phyloP scores from a whole-genome alignment of 2,797 vertebrate species.

The Semaprochilodus insignis region DNA sequence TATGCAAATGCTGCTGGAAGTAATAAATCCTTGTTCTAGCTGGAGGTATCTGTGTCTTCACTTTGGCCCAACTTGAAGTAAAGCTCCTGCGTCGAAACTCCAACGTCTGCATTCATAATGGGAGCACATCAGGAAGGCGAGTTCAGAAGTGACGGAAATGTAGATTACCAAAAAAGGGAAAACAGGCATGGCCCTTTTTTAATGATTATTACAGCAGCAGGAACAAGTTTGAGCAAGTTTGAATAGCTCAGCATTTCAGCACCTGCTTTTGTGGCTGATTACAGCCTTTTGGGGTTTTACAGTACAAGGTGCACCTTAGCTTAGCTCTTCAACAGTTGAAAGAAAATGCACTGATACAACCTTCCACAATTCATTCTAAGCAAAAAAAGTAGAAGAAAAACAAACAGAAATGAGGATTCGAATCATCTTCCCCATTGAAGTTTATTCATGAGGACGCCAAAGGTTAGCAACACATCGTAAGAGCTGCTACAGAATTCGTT shows the following conservation, averaged over 20 bases:
- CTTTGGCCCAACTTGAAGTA: conserved; percentile 61
- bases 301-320: conserved; percentile 34
- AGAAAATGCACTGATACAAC: background rate
- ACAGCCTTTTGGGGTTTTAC: background rate
- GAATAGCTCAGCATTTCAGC: conserved; percentile 41
- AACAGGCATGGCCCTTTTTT: conserved; percentile 6
- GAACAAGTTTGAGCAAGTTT: background rate
- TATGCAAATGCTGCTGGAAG: conserved; percentile 79
- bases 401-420: background rate
- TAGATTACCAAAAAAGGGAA: conserved; percentile 31
- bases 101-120: conserved; percentile 64
- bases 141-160: conserved; percentile 54
- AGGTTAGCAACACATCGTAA: conserved; percentile 31
- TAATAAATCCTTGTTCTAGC: conserved; percentile 77
- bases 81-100: conserved; percentile 42
- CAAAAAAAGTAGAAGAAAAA: background rate
- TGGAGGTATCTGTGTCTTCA: conserved; percentile 58
- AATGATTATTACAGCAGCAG: conserved; percentile 31
- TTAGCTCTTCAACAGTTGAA: conserved; percentile 1
- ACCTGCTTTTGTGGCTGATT: conserved; percentile 29
- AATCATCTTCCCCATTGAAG: background rate
- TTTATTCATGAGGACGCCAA: conserved; percentile 26
- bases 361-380: no score
- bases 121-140: conserved; percentile 39
- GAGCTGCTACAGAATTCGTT: background rate